A percentile compares a stretch with the other conserved stretches of the same genome.
Conservation (phyloP, 2,888 invertebrate species). For the Biston betularia region DNA sequence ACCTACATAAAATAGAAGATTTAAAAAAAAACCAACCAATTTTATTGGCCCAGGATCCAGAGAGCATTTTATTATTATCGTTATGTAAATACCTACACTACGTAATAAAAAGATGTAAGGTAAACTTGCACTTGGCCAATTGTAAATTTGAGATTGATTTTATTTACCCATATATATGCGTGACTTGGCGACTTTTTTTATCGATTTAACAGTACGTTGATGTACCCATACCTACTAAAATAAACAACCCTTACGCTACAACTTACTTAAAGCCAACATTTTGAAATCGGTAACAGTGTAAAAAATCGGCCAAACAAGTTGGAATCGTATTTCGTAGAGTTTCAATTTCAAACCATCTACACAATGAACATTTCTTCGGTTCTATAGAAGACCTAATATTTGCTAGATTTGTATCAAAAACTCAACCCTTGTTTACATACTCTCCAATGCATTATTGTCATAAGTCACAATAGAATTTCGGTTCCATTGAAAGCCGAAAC, state of each 20-base stretch:
- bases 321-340: too few relatives aligned
- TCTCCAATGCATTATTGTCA: not conserved
- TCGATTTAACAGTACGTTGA: not conserved
- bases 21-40: not conserved
- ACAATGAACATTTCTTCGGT: too few relatives aligned
- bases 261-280: not conserved
- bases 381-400: not conserved
- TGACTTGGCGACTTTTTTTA: constrained; percentile 1
- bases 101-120: too few relatives aligned
- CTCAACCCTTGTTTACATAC: not conserved
- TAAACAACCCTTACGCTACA: not conserved
- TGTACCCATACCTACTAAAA: not conserved
- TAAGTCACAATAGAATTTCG: constrained; percentile 5
- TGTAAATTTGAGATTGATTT: not conserved
- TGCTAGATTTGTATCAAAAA: not conserved
- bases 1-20: too few relatives aligned
- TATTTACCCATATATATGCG: not conserved
- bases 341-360: too few relatives aligned
- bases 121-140: not conserved
- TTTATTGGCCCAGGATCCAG: too few relatives aligned
- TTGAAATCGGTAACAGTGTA: not conserved
- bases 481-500: constrained; percentile 3
- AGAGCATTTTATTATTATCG: too few relatives aligned
- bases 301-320: too few relatives aligned
- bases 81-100: too few relatives aligned